Percentiles rank a stretch among this genome's conserved stretches.
Evolutionary conservation across 2,797 vertebrate genomes (phyloP).

Genomic region (Amblyraja radiata): DNA sequence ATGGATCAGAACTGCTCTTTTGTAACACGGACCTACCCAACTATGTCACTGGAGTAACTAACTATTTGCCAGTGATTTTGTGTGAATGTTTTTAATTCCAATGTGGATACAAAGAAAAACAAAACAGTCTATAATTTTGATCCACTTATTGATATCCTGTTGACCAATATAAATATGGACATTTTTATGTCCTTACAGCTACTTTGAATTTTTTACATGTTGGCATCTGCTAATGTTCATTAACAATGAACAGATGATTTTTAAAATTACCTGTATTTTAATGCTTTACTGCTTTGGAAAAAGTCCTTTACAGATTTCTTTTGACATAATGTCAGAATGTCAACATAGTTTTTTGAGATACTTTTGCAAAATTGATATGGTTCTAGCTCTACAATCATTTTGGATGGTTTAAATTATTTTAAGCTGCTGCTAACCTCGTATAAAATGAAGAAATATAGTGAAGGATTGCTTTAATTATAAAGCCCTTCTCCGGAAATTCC

Average conservation of each 20-base stretch:
- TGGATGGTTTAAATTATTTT: not conserved
- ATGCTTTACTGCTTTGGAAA: not conserved
- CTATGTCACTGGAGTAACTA: no score
- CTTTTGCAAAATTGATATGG: not conserved
- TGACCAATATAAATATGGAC: not conserved
- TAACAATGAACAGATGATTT: constrained; percentile 10
- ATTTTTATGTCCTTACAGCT: not conserved
- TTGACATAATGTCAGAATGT: not conserved
- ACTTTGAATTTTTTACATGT: not conserved
- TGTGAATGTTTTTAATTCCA: not conserved
- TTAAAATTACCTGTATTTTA: not conserved
- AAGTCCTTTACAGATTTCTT: not conserved
- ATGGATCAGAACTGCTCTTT: not conserved
- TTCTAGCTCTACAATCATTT: not conserved
- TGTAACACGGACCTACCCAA: not conserved
- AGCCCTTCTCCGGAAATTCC: not conserved
- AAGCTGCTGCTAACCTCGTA: not conserved
- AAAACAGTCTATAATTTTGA: not conserved
- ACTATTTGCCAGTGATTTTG: not conserved
- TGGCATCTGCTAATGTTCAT: not conserved
- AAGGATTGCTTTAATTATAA: not conserved
- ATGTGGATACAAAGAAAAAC: not conserved
- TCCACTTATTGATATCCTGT: not conserved
- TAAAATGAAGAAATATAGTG: not conserved
- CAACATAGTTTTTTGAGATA: not conserved